Evolutionary conservation across 1,140 invertebrate genomes (phyloP).

Genomic region (Meloidogyne floridensis): DNA sequence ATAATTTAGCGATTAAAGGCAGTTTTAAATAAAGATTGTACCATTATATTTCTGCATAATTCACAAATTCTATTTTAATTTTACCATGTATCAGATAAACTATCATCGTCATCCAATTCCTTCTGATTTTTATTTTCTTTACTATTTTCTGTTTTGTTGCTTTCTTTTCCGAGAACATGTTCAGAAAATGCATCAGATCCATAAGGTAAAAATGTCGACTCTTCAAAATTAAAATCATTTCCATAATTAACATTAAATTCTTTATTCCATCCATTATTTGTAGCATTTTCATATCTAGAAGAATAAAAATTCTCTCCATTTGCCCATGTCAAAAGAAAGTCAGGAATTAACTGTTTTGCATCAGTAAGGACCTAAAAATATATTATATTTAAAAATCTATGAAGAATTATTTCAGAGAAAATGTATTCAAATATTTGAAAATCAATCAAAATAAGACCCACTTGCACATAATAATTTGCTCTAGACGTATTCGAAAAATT

Average conservation of each 20-base stretch:
- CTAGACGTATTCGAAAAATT: conserved; percentile 1
- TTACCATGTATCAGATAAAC: neutral
- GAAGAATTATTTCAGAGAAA: too few relatives aligned
- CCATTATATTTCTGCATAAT: neutral
- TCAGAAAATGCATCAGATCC: conserved; percentile 2
- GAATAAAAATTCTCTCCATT: neutral
- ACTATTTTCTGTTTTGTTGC: neutral
- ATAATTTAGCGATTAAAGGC: conserved; percentile 10
- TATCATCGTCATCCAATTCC: neutral
- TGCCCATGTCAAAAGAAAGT: neutral
- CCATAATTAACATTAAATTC: neutral
- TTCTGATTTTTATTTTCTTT: too few relatives aligned
- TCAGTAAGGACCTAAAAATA: neutral
- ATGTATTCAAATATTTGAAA: neutral
- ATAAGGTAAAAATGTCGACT: neutral
- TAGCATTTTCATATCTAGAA: neutral
- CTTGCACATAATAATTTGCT: neutral
- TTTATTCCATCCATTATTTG: neutral
- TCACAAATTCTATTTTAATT: neutral
- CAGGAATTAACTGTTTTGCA: neutral
- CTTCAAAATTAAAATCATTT: neutral
- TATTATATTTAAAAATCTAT: neutral
- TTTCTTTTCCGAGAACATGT: neutral
- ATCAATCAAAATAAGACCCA: neutral
- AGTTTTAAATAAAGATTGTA: neutral